Evolutionary conservation across 2,888 invertebrate species (phyloP), one percentile per base, ranked within the genome.

Genomic region (Pyrrhopygopsis socrates): DNA sequence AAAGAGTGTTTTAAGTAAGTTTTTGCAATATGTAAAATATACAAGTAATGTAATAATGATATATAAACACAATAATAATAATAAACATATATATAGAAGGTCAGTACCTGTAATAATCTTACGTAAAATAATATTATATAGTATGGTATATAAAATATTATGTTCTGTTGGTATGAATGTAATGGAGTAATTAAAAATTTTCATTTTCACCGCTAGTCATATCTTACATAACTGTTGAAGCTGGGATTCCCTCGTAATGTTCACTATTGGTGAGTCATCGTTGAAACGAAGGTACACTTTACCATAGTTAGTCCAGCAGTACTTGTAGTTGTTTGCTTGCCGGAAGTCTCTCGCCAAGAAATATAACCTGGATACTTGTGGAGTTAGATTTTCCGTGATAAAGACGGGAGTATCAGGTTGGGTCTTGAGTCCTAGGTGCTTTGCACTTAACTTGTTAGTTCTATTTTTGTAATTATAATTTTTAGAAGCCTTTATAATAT

Each of bases 361-460:
- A 38, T 77, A 30, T n/a, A 77, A 34, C 79, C 90, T 45, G 5
- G 77, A 27, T 27, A 24, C 63, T 41, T 54, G 63, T n/a, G 76
- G 15, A 80, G 80, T 27, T 81, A 78, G 2, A 81, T 92, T 15
- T 84, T 81, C 58, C 80, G 86, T 45, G 24, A 85, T n/a, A 76
- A 63, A 76, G 20, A 76, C 41, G 6, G 76, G 76, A 6, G 41
- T 63, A 22, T 77, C 50, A 50, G 67, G 67, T 29, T n/a, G 1
- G 11, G 29, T 67, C 8, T 8, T 5, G 6, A 77, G 20, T 4
- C 86, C 86, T 30, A 86, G 29, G 34, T 86, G 82, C 20, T 88
- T 88, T 6, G 88, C 87, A 34, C 82, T 78, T n/a, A 88, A 24
- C 68, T 90, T 90, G n/a, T n/a, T n/a, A 22, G n/a, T 41, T 45